Conservation (phyloP, 1,140 invertebrate species). For the Drosophila yakuba region DNA sequence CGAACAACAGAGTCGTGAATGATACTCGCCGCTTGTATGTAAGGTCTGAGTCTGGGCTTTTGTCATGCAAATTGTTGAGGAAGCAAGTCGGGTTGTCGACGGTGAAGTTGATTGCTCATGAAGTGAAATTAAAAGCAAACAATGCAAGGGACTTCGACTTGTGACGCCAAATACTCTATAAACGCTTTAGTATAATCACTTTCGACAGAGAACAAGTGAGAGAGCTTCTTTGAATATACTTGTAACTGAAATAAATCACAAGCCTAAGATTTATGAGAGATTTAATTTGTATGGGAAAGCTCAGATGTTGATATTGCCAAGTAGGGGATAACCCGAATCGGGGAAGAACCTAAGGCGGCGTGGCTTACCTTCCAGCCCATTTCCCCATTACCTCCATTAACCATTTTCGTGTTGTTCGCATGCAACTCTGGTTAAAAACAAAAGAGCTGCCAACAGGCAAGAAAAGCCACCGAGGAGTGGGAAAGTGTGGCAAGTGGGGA, state of each 20-base stretch:
- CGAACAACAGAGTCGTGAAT: slow-evolving; percentile 18
- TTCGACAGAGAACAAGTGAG: too few relatives aligned
- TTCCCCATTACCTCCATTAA: slow-evolving; percentile 46
- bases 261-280: neutral
- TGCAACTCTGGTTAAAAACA: slow-evolving; percentile 45
- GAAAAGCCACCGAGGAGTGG: slow-evolving; percentile 38
- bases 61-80: slow-evolving; percentile 76
- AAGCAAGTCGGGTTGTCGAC: slow-evolving; percentile 46
- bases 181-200: neutral
- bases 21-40: slow-evolving; percentile 29
- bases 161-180: slow-evolving; percentile 5
- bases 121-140: slow-evolving; percentile 72
- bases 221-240: too few relatives aligned
- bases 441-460: slow-evolving; percentile 71
- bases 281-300: neutral
- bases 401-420: slow-evolving; percentile 51
- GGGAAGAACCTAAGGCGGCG: slow-evolving; percentile 10
- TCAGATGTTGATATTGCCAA: neutral
- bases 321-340: neutral
- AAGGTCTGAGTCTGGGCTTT: slow-evolving; percentile 51
- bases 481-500: neutral
- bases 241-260: too few relatives aligned
- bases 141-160: slow-evolving; percentile 4
- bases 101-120: slow-evolving; percentile 48
- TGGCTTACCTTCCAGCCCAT: slow-evolving; percentile 51